Base-by-base conservation (phyloP, 2,888 invertebrate genomes). In the Strigamia maritima region DNA sequence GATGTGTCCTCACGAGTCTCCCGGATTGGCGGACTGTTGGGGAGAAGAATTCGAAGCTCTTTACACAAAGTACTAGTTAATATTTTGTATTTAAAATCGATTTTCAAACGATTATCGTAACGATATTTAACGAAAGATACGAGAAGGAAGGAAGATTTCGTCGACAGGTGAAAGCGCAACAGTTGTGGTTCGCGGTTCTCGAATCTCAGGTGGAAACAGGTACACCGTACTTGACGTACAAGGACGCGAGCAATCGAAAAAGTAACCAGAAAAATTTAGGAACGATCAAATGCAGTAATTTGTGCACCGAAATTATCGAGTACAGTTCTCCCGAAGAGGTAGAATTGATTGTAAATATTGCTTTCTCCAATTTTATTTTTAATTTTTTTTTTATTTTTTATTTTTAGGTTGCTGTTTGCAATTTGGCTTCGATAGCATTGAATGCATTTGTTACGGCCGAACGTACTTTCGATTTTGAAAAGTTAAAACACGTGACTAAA, bases 221-320 rank as follows among this genome's bases (percentile, higher is more conserved):
- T 16, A 96, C 95, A 4, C 99, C 99, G 0, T 99, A 96, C 86
- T 98, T 99, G 95, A 87, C 95, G 0, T 96, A 95, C 85, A 96
- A 96, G 87, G 99, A 99, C 87, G 91, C 96, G 3, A 98, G 98
- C 85, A 99, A 99, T 85, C 88, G 93, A 0, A 99, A 99, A 87
- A 95, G 95, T 80, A 99, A 99, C 86, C 99, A 99, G 84, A 93
- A 98, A 86, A 98, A 99, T 87, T 88, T 99, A 80, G 99, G 99
- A 16, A 98, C 98, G 0, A 99, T 99, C 82, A 97, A 97, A 87
- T 95, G 97, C 86, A 96, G 97, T 83, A 99, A 99, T 86, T 88
- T 99, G 49, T 99, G 98, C 86, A 98, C 99, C 0, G 99, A 99
- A 90, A 95, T 99, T 82, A 91, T 99, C 0, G 94, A 99, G 86